Conservation (phyloP, 2,113 vertebrate genomes). For the Syngnathus scovelli region DNA sequence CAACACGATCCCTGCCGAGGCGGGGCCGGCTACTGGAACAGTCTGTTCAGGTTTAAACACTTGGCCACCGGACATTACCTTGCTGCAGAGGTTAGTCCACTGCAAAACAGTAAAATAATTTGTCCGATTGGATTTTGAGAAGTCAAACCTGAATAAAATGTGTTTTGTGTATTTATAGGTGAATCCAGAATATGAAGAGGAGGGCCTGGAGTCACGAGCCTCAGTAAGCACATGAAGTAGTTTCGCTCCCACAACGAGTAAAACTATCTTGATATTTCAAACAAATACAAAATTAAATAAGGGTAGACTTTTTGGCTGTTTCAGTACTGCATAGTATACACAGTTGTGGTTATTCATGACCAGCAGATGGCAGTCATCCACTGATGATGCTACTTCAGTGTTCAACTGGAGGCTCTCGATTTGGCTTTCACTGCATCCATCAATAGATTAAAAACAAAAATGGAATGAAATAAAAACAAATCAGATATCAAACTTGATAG, state of each 20-base stretch:
- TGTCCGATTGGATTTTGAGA: background rate
- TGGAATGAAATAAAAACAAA: background rate
- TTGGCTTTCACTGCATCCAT: background rate
- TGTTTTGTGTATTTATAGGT: conserved; percentile 73
- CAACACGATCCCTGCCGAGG: conserved; percentile 96
- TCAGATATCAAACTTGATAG: background rate
- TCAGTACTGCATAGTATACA: background rate
- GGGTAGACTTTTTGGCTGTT: background rate
- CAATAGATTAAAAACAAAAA: background rate
- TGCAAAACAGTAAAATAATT: background rate
- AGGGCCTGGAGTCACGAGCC: conserved; percentile 84
- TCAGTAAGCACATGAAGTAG: conserved; percentile 73
- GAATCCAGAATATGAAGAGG: conserved; percentile 97
- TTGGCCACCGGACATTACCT: conserved; percentile 95
- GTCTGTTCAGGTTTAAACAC: conserved; percentile 97
- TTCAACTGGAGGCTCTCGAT: conserved; percentile 1
- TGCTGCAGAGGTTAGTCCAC: conserved; percentile 86
- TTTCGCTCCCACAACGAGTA: background rate
- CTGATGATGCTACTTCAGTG: background rate
- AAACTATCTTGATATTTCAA: background rate
- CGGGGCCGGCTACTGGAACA: conserved; percentile 97
- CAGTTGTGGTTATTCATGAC: conserved; percentile 1
- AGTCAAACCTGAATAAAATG: background rate
- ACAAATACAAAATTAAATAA: background rate
- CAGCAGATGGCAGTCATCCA: conserved; percentile 49